Percentiles rank a stretch among this genome's conserved stretches.
phyloP scores from a whole-genome alignment of 2,888 invertebrate species.

The Agonopterix heracliana region DNA sequence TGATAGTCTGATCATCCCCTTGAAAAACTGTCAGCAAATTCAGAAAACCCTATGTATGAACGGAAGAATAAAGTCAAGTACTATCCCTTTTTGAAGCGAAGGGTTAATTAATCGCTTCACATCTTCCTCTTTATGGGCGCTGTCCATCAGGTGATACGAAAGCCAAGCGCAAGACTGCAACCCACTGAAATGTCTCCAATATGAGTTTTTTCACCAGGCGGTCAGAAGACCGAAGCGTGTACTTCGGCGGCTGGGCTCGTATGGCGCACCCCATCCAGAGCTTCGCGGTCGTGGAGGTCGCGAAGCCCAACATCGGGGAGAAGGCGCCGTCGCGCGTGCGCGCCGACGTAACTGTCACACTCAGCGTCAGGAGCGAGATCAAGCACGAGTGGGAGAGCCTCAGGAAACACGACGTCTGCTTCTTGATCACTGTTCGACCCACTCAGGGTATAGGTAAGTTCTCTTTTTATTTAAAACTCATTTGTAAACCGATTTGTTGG shows the following conservation, averaged over 20 bases:
- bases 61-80: too few species aligned
- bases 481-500: neutral
- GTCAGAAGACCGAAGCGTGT: slow-evolving; percentile 88
- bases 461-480: neutral
- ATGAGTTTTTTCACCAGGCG: slow-evolving; percentile 68
- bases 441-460: slow-evolving; percentile 84
- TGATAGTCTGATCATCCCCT: too few species aligned
- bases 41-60: too few species aligned
- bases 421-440: slow-evolving; percentile 94
- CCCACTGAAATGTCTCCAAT: too few species aligned
- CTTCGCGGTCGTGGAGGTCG: slow-evolving; percentile 96
- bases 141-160: too few species aligned
- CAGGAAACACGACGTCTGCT: slow-evolving; percentile 98
- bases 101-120: too few species aligned
- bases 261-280: slow-evolving; percentile 97
- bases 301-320: slow-evolving; percentile 94
- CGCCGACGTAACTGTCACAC: slow-evolving; percentile 94
- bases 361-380: slow-evolving; percentile 93
- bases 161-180: too few species aligned
- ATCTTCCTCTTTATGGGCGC: too few species aligned
- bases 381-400: slow-evolving; percentile 98
- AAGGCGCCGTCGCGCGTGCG: slow-evolving; percentile 96
- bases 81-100: too few species aligned
- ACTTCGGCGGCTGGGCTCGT: slow-evolving; percentile 98
- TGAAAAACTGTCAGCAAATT: too few species aligned